Evolutionary conservation across 2,797 vertebrate species (phyloP), one percentile per base, ranked within the genome.

Genomic region (Ctenopoma multispine): DNA sequence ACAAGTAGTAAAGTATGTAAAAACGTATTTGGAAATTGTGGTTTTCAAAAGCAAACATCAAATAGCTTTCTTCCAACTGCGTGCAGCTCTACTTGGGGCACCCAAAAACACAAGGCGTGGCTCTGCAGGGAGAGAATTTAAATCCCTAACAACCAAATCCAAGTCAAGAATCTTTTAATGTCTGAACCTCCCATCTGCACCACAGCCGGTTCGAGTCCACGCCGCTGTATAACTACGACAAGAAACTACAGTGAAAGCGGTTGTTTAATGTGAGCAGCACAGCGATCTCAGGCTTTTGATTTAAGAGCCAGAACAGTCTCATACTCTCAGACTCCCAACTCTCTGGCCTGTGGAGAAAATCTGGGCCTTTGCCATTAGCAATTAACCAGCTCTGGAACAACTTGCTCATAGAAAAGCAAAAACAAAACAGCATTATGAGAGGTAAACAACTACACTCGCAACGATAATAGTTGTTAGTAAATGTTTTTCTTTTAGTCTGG

Each of bases 141-240:
- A 88, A 83, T 81, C 83, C 87, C 77, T 83, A 75, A 89, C 90
- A 89, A 90, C 88, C 74, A 87, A 89, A 90, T 86, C 86, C 67
- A 62, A 86, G 86, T 85, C 73, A 78, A 78, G 83, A 88, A 90
- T 86, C 81, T 83, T 78, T 79, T 62, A 79, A 81, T 48, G 79
- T 77, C 72, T 69, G 70, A 69, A 68, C 23, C 69, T 46, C 72
- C 65, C 57, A 15, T 86, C 79, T 79, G 79, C 56, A 77, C 44
- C 74, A 51, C 71, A 41, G 69, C 24, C 40, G 2, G 69, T 55
- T 65, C 49, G 75, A 44, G 72, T 18, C 51, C 8, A 23, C 63
- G 58, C 50, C 7, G 13, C 31, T 75, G 72, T 65, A 66, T 66
- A 79, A 77, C 75, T 50, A 60, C 88, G 59, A 72, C 69, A 50